A percentile compares a stretch with the other conserved stretches of the same genome.
phyloP scores from a whole-genome alignment of 1,140 invertebrate genomes.

The Drosophila tsacasi region DNA sequence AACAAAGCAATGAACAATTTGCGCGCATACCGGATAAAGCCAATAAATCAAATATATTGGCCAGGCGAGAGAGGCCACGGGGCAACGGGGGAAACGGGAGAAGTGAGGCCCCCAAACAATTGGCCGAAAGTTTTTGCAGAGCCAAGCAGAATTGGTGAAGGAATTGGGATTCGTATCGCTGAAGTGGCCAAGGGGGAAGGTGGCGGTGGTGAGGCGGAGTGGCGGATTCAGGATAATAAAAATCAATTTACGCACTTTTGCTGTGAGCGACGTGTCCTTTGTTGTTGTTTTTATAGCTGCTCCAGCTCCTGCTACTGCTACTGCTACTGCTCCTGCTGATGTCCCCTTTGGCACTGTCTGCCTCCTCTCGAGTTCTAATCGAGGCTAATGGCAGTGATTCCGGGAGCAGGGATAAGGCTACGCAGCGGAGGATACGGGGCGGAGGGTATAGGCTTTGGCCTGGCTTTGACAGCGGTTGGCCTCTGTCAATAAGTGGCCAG shows the following conservation, averaged over 20 bases:
- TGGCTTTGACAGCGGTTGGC: slow-evolving; percentile 50
- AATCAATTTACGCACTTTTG: slow-evolving; percentile 72
- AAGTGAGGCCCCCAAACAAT: slow-evolving; percentile 15
- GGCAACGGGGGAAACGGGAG: slow-evolving; percentile 3
- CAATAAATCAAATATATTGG: slow-evolving; percentile 76
- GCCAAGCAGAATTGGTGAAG: slow-evolving; percentile 23
- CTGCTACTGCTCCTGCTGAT: slow-evolving; percentile 36
- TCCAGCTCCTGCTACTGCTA: background rate
- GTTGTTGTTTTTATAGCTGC: slow-evolving; percentile 28
- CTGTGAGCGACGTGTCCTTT: slow-evolving; percentile 31
- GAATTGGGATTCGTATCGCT: background rate
- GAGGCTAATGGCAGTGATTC: slow-evolving; percentile 29
- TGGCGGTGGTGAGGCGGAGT: background rate
- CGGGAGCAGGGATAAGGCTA: background rate
- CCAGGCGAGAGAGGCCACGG: too few species aligned
- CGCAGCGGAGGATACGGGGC: background rate
- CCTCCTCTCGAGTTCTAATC: slow-evolving; percentile 22
- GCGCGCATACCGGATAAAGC: slow-evolving; percentile 56
- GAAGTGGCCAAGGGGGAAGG: background rate
- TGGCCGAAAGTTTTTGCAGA: slow-evolving; percentile 54
- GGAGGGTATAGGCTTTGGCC: background rate
- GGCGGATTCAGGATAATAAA: slow-evolving; percentile 64
- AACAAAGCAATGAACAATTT: slow-evolving; percentile 69
- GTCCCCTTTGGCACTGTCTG: slow-evolving; percentile 33
- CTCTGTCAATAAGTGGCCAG: slow-evolving; percentile 34